Evolutionary conservation across 2,797 vertebrate species (phyloP).

Genomic region (Babyrousa celebensis): DNA sequence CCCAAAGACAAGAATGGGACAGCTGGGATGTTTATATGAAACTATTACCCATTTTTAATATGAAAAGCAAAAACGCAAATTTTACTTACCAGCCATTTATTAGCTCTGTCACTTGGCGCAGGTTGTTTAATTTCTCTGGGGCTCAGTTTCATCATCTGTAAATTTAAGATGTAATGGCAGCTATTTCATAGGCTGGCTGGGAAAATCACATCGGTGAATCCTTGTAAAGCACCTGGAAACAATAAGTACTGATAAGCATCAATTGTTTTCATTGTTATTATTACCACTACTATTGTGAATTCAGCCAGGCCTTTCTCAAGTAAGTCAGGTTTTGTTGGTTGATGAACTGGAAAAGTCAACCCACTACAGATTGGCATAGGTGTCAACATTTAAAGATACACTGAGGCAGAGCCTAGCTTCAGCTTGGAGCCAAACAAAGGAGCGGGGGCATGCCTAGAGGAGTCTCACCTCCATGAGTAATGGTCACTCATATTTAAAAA

Average conservation of each 20-base stretch:
- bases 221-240: background rate
- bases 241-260: background rate
- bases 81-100: background rate
- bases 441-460: background rate
- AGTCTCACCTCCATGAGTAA: conserved; percentile 1
- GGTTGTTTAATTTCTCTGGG: background rate
- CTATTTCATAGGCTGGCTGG: background rate
- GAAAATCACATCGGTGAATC: conserved; percentile 30
- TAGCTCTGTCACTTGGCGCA: background rate
- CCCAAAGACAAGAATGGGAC: background rate
- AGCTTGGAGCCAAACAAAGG: background rate
- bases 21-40: background rate
- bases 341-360: background rate
- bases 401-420: background rate
- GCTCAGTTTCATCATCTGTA: background rate
- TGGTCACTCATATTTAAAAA: conserved; percentile 19
- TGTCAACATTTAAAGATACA: background rate
- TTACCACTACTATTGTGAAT: background rate
- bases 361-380: too few species aligned
- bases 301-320: background rate
- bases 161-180: background rate
- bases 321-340: background rate
- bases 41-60: conserved; percentile 52
- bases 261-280: background rate
- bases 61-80: conserved; percentile 44